Evolutionary conservation across 92 coral and sea anemone genomes (phyloP), one percentile per base, ranked within the genome.

Genomic region (Phenganax subtilis): DNA sequence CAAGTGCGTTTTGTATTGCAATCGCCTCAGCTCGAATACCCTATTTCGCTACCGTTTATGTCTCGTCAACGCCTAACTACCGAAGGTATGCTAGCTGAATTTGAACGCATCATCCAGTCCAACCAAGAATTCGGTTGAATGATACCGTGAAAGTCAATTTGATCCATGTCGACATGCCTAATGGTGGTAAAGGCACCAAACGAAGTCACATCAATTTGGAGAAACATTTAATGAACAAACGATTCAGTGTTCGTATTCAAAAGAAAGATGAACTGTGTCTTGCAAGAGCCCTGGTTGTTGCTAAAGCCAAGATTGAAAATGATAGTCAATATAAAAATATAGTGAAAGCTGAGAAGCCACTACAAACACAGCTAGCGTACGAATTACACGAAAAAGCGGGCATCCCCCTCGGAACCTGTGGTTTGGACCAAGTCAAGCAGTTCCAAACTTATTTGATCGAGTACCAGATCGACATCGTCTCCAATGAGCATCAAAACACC

Each of bases 241-340:
- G 27, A 31, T 51, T 72, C 3, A 64, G 29, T 6, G 55, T 55
- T 55, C 75, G 62, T 1, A 76, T 77, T 0, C 28, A 76, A 28
- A 84, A 77, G 7, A 15, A 77, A 65, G 87, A 84, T 14, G 58
- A 76, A 27, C 59, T 84, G 0, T 84, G 87, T 69, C 53, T 62
- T 7, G 83, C 83, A 1, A 9, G 83, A 8, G 82, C 87, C 6
- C 31, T 84, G 12, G 83, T 84, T 11, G 76, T 71, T 7, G 83
- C 83, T 3, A 64, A 51, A 62, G 87, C 83, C 76, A 76, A 65
- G 8, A 20, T 84, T 14, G 87, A 84, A 16, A 76, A 84, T 10
- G 61, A 76, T 54, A 25, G 27, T 20, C 57, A 30, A 12, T 72
- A 20, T 20, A 20, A 20, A 20, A 20, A 20, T 20, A 20, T 20